A percentile compares a stretch with the other conserved stretches of the same genome.
phyloP scores from a whole-genome alignment of 2,113 vertebrate species.

The Myrmophylax atrothorax region DNA sequence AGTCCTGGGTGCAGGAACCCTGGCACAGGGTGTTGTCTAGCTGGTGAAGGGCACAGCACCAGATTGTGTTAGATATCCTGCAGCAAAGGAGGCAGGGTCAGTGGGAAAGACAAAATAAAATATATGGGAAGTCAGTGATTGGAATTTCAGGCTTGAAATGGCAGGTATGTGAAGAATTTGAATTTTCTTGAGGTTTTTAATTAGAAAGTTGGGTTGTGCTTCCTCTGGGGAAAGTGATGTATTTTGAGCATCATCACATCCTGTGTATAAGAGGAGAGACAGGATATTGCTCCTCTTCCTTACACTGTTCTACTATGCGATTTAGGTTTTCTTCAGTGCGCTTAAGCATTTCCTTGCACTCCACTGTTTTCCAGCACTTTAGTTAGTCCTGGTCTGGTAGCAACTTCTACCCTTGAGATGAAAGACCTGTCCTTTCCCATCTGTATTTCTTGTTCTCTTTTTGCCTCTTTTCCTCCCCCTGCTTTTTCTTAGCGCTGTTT shows the following conservation, averaged over 20 bases:
- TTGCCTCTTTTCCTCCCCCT: fast-evolving
- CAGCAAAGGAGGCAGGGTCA: fast-evolving
- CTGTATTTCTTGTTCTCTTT: neutral
- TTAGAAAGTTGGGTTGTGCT: neutral
- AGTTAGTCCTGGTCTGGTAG: neutral
- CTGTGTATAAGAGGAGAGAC: neutral
- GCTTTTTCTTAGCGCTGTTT: neutral
- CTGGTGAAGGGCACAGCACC: too few species aligned
- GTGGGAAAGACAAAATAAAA: neutral
- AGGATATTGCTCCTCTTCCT: neutral
- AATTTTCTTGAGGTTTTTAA: neutral
- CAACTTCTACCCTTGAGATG: neutral
- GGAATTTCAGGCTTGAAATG: neutral
- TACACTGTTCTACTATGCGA: fast-evolving
- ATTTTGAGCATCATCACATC: neutral
- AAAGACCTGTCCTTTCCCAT: neutral
- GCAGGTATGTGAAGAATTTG: neutral
- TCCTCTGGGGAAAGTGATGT: neutral
- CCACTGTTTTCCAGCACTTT: neutral
- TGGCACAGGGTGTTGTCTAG: neutral
- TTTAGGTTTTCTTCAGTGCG: neutral
- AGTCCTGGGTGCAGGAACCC: neutral
- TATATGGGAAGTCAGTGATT: fast-evolving
- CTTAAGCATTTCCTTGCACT: neutral
- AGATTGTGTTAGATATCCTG: fast-evolving